Percentiles rank a stretch among this genome's conserved stretches.
Conservation (phyloP, 2,797 vertebrate species). For the Allobates femoralis region DNA sequence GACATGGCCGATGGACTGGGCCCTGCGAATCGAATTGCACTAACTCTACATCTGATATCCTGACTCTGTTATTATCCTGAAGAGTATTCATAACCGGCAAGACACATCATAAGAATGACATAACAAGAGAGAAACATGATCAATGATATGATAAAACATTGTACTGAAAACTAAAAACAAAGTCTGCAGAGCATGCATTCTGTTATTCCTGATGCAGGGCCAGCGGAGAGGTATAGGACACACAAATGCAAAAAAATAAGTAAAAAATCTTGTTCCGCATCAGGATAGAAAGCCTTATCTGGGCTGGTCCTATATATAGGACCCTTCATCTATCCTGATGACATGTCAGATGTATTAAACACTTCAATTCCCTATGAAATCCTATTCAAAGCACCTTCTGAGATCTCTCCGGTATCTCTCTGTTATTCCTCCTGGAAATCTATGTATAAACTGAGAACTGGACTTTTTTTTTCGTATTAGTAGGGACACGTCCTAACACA, state of each 20-base stretch:
- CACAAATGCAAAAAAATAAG: too few species aligned
- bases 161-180: neutral
- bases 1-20: too few species aligned
- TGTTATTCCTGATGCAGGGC: neutral
- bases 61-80: too few species aligned
- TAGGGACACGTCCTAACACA: neutral
- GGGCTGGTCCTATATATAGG: too few species aligned
- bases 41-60: too few species aligned
- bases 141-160: neutral
- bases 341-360: neutral
- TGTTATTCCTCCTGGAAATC: neutral
- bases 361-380: neutral
- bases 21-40: too few species aligned
- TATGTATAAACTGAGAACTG: neutral
- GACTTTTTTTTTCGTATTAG: too few species aligned
- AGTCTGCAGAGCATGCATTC: neutral
- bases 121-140: too few species aligned
- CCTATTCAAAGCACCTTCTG: neutral
- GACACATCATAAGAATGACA: too few species aligned
- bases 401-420: neutral
- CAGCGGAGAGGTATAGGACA: neutral
- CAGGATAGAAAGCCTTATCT: neutral
- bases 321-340: too few species aligned
- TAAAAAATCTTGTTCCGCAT: neutral
- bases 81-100: too few species aligned